Evolutionary conservation across 23 tunicate species (phyloP).

Genomic region (Trididemnum clinides): DNA sequence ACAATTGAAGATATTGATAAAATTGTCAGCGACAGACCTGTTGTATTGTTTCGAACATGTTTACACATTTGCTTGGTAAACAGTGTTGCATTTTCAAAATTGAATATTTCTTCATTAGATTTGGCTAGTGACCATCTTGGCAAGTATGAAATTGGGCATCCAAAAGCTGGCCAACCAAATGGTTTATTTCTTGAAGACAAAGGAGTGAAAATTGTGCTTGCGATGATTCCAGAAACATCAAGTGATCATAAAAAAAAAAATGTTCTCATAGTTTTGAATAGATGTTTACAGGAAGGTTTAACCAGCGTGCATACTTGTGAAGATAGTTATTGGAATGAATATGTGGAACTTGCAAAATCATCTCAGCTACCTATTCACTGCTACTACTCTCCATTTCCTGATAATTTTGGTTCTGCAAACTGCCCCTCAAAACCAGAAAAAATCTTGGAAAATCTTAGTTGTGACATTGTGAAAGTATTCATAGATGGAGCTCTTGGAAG

Average conservation of each 20-base stretch:
- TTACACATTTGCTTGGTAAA: slow-evolving; percentile 65
- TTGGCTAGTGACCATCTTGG: slow-evolving; percentile 41
- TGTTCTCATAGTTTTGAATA: slow-evolving; percentile 47
- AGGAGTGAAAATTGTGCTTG: background rate
- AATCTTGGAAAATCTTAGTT: slow-evolving; percentile 19
- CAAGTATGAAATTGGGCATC: slow-evolving; percentile 53
- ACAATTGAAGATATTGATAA: slow-evolving; percentile 63
- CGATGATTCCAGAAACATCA: slow-evolving; percentile 35
- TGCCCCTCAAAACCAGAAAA: slow-evolving; percentile 41
- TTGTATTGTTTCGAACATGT: slow-evolving; percentile 45
- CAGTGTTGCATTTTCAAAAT: slow-evolving; percentile 49
- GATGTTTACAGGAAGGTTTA: slow-evolving; percentile 68
- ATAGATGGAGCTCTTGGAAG: slow-evolving; percentile 92
- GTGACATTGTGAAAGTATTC: slow-evolving; percentile 81
- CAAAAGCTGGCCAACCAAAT: slow-evolving; percentile 51
- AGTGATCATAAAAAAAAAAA: slow-evolving; percentile 42
- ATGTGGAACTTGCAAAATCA: slow-evolving; percentile 63
- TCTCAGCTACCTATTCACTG: slow-evolving; percentile 61
- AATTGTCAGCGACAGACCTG: slow-evolving; percentile 52
- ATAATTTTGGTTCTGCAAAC: slow-evolving; percentile 28
- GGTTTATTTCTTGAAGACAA: slow-evolving; percentile 74
- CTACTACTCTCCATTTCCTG: slow-evolving; percentile 41
- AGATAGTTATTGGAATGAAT: slow-evolving; percentile 49
- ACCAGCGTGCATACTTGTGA: slow-evolving; percentile 90
- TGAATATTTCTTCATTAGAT: slow-evolving; percentile 27